Conservation (phyloP, 2,888 invertebrate species). For the Mystacides longicornis region DNA sequence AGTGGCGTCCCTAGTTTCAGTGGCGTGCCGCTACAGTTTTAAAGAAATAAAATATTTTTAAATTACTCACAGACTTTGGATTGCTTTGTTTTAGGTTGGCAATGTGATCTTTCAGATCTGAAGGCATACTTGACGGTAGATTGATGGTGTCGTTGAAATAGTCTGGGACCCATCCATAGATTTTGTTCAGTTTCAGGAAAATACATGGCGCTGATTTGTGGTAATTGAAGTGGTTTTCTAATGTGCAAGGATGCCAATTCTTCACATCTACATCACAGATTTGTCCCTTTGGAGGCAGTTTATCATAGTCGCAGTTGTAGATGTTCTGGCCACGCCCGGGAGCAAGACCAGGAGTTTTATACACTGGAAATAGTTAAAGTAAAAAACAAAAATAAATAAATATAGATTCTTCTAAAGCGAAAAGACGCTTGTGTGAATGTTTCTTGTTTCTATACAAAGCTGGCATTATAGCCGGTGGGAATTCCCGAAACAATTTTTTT, state of each 20-base stretch:
- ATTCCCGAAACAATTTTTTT: too few species aligned
- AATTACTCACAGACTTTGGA: conserved; percentile 11
- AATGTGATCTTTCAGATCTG: conserved; percentile 61
- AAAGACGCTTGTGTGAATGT: too few species aligned
- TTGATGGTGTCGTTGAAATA: conserved; percentile 65
- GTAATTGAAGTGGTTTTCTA: conserved; percentile 82
- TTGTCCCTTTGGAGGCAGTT: conserved; percentile 61
- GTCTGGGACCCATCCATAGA: conserved; percentile 82
- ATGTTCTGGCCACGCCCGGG: conserved; percentile 69
- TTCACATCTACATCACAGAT: conserved; percentile 85
- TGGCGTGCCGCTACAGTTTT: too few species aligned
- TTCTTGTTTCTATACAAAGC: too few species aligned
- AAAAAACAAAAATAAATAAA: too few species aligned
- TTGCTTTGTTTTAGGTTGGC: conserved; percentile 31
- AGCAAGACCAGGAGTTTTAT: conserved; percentile 64
- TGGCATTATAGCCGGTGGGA: too few species aligned
- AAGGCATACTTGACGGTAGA: conserved; percentile 70
- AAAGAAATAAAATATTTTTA: not conserved
- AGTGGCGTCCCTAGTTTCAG: too few species aligned
- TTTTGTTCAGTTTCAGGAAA: conserved; percentile 92
- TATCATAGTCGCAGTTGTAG: conserved; percentile 67
- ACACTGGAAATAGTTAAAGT: conserved; percentile 53
- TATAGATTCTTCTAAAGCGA: too few species aligned
- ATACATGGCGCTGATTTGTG: conserved; percentile 90
- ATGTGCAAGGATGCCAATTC: conserved; percentile 72